Conservation (phyloP, 2,888 invertebrate genomes). For the Mermis nigrescens region DNA sequence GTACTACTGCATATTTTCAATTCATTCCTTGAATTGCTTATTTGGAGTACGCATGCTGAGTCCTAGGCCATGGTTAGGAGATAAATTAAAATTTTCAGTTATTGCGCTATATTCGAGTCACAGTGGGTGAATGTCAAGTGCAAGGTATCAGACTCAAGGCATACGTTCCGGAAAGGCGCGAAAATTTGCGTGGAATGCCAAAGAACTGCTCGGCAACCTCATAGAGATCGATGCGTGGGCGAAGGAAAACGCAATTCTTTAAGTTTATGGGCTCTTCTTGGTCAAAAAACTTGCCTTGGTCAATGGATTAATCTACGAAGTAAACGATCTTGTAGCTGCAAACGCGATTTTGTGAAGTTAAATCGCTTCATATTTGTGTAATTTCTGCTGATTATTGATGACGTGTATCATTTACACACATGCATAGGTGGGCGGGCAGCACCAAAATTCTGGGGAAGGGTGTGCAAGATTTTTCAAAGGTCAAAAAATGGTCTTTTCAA, state of each 20-base stretch:
- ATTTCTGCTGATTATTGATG: no score
- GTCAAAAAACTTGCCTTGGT: neutral
- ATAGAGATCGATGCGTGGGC: neutral
- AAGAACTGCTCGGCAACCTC: neutral
- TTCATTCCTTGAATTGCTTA: no score
- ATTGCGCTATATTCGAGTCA: slow-evolving; percentile 5
- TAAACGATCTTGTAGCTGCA: neutral
- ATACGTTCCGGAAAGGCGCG: neutral
- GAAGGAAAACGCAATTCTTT: neutral
- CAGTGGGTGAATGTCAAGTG: neutral
- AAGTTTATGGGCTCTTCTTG: neutral
- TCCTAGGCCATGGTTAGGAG: no score
- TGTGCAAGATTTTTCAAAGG: no score
- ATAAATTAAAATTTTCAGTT: no score
- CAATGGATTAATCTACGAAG: neutral
- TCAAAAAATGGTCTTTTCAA: no score
- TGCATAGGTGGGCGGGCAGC: no score
- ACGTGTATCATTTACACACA: no score
- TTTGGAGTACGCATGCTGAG: no score
- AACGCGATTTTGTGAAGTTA: neutral
- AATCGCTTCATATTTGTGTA: neutral
- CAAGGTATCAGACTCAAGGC: neutral
- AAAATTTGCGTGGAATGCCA: slow-evolving; percentile 5
- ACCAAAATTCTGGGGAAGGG: no score
- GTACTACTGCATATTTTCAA: no score